phyloP scores from a whole-genome alignment of 2,113 vertebrate species.

The Gambusia holbrooki region DNA sequence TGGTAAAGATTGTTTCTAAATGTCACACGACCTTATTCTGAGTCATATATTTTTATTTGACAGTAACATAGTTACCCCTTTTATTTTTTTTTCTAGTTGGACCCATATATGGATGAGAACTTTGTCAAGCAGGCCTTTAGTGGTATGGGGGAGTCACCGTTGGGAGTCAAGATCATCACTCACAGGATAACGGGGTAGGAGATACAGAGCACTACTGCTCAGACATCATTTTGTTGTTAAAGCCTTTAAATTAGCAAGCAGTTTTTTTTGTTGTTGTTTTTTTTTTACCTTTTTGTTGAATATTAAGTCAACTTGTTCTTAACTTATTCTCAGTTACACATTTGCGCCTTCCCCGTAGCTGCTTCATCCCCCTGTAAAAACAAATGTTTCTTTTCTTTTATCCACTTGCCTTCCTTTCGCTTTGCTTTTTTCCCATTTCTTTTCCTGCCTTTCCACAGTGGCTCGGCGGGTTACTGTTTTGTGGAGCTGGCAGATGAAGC shows the following conservation, averaged over 20 bases:
- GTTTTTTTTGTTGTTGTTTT: too few relatives aligned
- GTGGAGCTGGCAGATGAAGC: slow-evolving; percentile 84
- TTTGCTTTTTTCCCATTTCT: background rate
- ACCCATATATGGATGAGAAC: slow-evolving; percentile 85
- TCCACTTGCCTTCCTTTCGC: background rate
- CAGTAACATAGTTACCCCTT: background rate
- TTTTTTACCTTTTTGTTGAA: background rate
- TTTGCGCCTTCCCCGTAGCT: background rate
- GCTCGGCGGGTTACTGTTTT: slow-evolving; percentile 85
- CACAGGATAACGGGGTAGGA: slow-evolving; percentile 83
- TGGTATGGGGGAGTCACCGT: slow-evolving; percentile 82
- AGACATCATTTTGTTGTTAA: background rate
- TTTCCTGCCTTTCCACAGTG: slow-evolving; percentile 37
- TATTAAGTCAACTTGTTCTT: background rate
- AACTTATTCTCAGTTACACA: too few relatives aligned
- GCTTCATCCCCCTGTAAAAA: background rate
- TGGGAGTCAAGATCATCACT: slow-evolving; percentile 84
- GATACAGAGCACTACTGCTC: background rate
- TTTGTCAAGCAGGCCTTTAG: slow-evolving; percentile 85
- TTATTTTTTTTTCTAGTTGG: slow-evolving; percentile 68
- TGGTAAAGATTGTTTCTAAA: background rate
- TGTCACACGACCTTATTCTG: background rate
- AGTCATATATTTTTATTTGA: background rate
- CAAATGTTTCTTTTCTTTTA: background rate
- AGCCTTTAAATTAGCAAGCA: background rate